Evolutionary conservation across 1,140 invertebrate species (phyloP).

Genomic region (Drosophila baimaii): DNA sequence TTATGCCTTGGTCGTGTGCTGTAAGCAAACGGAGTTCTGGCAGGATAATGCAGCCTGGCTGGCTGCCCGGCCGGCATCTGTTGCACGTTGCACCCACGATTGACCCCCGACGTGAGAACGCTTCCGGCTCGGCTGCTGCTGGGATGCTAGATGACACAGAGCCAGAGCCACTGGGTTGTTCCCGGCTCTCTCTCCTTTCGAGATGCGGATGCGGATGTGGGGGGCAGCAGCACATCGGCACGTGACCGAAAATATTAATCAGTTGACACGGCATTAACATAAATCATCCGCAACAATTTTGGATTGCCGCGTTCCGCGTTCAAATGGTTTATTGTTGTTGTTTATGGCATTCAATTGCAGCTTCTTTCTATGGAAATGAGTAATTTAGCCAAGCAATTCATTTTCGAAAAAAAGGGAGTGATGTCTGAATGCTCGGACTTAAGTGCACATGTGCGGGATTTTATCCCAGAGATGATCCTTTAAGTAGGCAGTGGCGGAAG

Average conservation of each 20-base stretch:
- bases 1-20: conserved; percentile 59
- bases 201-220: conserved; percentile 63
- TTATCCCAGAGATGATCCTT: conserved; percentile 9
- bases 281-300: conserved; percentile 80
- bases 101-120: conserved; percentile 59
- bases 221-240: conserved; percentile 54
- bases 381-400: conserved; percentile 13
- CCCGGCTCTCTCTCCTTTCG: conserved; percentile 41
- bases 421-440: not conserved
- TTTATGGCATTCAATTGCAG: conserved; percentile 38
- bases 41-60: conserved; percentile 41
- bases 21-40: conserved; percentile 39
- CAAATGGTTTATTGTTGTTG: conserved; percentile 55
- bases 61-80: conserved; percentile 62
- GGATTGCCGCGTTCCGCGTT: conserved; percentile 51
- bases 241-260: conserved; percentile 83
- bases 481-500: not conserved
- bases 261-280: conserved; percentile 82
- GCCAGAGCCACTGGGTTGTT: conserved; percentile 27
- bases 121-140: conserved; percentile 12
- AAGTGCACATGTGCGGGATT: conserved; percentile 11
- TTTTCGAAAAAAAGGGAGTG: conserved; percentile 15
- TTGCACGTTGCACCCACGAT: conserved; percentile 50
- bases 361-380: conserved; percentile 53
- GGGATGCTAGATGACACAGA: conserved; percentile 48